A percentile compares a stretch with the other conserved stretches of the same genome.
phyloP scores from a whole-genome alignment of 2,113 vertebrate species.

The Octodon degus region DNA sequence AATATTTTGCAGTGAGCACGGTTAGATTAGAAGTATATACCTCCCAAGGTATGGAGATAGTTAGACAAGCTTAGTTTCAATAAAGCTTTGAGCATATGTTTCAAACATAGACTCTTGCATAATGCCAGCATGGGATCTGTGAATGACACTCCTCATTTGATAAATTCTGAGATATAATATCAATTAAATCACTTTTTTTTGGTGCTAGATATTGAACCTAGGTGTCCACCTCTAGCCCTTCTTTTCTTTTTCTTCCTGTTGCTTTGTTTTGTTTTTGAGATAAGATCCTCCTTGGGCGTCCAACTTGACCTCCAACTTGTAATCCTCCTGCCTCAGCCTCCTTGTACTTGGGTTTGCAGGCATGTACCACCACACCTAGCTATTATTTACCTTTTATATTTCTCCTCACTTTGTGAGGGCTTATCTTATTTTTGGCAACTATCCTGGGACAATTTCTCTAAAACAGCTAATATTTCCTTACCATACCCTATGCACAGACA shows the following conservation, averaged over 20 bases:
- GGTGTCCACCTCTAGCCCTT: not conserved
- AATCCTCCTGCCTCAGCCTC: not conserved
- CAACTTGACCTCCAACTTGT: not conserved
- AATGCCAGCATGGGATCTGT: not conserved
- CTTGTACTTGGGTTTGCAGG: not conserved
- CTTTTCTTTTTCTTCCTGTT: not conserved
- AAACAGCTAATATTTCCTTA: not conserved
- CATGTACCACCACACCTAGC: not conserved
- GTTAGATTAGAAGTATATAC: not conserved
- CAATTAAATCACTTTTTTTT: too few relatives aligned
- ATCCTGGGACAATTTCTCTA: not conserved
- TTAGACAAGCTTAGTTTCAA: not conserved
- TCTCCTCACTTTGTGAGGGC: not conserved
- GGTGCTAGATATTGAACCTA: not conserved
- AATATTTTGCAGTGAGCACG: not conserved
- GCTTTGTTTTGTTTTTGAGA: not conserved
- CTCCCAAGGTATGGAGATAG: not conserved
- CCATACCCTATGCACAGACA: rapidly evolving
- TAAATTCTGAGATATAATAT: not conserved
- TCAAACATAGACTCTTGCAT: not conserved
- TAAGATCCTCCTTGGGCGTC: not conserved
- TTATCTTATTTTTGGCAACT: not conserved
- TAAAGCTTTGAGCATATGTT: not conserved
- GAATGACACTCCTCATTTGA: not conserved
- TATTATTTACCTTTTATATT: not conserved